Conservation (phyloP, 2,113 vertebrate genomes). For the Hystrix cristata region DNA sequence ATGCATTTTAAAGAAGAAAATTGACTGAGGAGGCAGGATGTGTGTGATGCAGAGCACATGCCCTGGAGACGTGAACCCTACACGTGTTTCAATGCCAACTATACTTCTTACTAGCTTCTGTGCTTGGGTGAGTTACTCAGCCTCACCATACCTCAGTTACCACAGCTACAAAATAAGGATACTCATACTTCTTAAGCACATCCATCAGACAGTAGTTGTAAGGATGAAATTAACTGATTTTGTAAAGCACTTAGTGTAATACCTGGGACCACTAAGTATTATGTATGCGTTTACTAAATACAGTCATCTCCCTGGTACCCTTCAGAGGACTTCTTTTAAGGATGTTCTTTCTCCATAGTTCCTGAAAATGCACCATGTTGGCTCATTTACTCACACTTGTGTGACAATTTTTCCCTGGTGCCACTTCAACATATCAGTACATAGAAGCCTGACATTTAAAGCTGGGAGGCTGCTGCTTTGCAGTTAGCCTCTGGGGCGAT, state of each 20-base stretch:
- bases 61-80: not conserved
- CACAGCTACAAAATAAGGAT: not conserved
- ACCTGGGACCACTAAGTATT: not conserved
- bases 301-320: not conserved
- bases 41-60: not conserved
- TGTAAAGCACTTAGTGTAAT: not conserved
- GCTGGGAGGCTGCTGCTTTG: not conserved
- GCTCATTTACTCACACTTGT: not conserved
- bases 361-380: not conserved
- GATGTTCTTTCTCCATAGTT: constrained; percentile 21
- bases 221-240: constrained; percentile 21
- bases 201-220: not conserved
- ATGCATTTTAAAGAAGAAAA: not conserved
- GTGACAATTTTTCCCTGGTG: not conserved
- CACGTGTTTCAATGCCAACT: not conserved
- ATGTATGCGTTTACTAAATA: not conserved
- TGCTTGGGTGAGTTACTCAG: not conserved
- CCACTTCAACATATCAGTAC: not conserved
- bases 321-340: not conserved
- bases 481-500: not conserved
- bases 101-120: not conserved
- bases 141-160: not conserved
- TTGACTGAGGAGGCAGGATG: too few species aligned
- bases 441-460: constrained; percentile 28
- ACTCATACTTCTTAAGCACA: not conserved